A percentile compares a stretch with the other conserved stretches of the same genome.
Evolutionary conservation across 2,113 vertebrate species (phyloP).

Genomic region (Setophaga petechia): DNA sequence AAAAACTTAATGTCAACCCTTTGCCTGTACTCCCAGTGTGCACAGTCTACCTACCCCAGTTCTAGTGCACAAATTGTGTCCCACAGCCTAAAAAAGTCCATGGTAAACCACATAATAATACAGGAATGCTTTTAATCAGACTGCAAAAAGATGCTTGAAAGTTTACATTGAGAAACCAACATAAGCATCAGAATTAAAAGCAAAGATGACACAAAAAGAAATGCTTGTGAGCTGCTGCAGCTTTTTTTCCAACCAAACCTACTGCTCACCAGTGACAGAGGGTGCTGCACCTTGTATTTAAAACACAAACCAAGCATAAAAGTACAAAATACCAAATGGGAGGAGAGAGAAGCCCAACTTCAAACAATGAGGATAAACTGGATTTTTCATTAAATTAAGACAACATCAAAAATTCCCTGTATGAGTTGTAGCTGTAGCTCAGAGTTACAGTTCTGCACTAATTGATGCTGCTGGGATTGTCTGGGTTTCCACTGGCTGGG

Average conservation of each 20-base stretch:
- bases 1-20: not conserved
- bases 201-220: not conserved
- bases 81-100: not conserved
- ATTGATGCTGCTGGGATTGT: not conserved
- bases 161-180: not conserved
- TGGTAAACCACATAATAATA: not conserved
- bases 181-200: not conserved
- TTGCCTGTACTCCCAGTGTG: accelerated
- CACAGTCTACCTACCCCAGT: not conserved
- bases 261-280: not conserved
- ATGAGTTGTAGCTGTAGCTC: not conserved
- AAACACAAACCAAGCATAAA: not conserved
- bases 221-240: not conserved
- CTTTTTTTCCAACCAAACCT: not conserved
- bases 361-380: not conserved
- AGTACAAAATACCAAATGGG: not conserved
- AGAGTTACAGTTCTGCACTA: not conserved
- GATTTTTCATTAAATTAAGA: not conserved
- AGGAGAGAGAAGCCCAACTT: accelerated
- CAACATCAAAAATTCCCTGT: not conserved
- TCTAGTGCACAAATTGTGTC: not conserved
- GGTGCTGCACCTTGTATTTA: accelerated
- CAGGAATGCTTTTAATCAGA: not conserved
- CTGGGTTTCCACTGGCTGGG: not conserved
- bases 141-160: not conserved